These are phyloP conservation scores for Dicrurus megarhynchus DNA, from an alignment of 2,113 vertebrate genomes.

Conservation along the genomic window DNA sequence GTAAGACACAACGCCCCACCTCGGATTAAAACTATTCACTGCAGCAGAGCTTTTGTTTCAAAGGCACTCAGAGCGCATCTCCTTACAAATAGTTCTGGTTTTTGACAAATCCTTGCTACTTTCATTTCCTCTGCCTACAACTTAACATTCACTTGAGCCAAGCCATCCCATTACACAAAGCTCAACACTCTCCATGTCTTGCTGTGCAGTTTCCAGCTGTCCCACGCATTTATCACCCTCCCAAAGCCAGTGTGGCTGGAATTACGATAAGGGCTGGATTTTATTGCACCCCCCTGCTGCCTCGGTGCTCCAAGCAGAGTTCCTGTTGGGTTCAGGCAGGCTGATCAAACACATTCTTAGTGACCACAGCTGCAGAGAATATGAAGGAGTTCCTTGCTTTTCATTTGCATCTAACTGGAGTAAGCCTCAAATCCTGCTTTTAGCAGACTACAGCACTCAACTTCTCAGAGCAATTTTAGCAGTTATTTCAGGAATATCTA, in stretches of 20 bases:
- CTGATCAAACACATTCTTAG: neutral
- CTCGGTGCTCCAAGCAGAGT: neutral
- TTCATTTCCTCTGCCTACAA: neutral
- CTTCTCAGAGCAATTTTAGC: neutral
- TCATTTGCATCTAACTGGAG: neutral
- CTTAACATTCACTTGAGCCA: accelerated
- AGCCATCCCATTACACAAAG: neutral
- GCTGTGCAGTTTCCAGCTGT: neutral
- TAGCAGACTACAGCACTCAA: neutral
- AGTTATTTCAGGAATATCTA: neutral
- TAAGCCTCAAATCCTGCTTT: neutral
- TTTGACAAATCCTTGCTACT: neutral
- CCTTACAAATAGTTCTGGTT: neutral
- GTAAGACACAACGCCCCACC: neutral
- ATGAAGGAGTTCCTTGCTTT: neutral
- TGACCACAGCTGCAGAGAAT: neutral
- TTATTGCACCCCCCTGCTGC: neutral
- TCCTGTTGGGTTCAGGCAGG: neutral
- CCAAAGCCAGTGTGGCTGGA: neutral
- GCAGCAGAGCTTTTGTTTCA: neutral
- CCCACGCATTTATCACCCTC: neutral
- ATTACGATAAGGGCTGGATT: neutral
- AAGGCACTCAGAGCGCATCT: neutral
- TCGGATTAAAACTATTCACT: neutral
- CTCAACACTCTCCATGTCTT: neutral